phyloP scores from a whole-genome alignment of 2,113 vertebrate species.

The Acanthisitta chloris region DNA sequence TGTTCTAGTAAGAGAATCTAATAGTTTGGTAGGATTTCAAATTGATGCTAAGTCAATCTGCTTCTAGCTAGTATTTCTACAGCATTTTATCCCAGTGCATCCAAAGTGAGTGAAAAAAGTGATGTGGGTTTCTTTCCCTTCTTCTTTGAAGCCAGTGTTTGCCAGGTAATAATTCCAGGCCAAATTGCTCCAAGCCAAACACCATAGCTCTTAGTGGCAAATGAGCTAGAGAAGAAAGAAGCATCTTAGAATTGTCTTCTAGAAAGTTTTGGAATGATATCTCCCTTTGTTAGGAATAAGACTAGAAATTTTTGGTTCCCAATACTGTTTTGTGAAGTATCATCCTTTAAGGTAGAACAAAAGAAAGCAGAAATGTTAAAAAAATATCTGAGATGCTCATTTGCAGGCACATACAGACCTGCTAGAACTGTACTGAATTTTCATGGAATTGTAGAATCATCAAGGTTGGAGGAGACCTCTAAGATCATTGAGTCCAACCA shows the following conservation, averaged over 20 bases:
- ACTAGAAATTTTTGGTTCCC: not conserved
- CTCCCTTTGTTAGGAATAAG: not conserved
- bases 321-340: not conserved
- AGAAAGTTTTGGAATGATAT: not conserved
- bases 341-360: not conserved
- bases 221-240: not conserved
- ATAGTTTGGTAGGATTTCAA: not conserved
- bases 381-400: not conserved
- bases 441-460: too few relatives aligned
- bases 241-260: not conserved
- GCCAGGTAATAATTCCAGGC: not conserved
- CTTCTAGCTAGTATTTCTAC: not conserved
- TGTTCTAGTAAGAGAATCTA: not conserved
- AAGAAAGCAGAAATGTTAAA: not conserved
- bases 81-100: not conserved
- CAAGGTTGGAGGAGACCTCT: too few relatives aligned
- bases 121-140: not conserved
- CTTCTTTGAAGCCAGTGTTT: not conserved
- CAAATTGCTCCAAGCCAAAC: not conserved
- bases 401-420: not conserved
- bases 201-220: not conserved
- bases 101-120: not conserved
- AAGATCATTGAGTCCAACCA: too few relatives aligned
- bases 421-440: not conserved
- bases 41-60: not conserved